Evolutionary conservation across 35 echinoderm and acorn worm genomes (phyloP).

Genomic region (Eucidaris tribuloides): DNA sequence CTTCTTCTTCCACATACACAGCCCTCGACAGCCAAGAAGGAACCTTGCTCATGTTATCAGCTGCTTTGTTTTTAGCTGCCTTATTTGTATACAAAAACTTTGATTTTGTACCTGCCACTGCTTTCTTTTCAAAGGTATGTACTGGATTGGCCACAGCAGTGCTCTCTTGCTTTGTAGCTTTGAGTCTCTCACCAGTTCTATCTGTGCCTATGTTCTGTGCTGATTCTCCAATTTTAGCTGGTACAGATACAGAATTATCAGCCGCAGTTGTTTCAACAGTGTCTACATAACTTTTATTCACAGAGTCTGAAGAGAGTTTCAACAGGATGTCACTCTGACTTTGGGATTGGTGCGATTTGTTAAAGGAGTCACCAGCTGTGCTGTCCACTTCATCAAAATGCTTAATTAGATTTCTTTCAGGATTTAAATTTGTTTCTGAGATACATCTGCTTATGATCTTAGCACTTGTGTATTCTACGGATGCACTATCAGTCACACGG

Average conservation of each 20-base stretch:
- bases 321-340: no score
- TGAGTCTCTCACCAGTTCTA: no score
- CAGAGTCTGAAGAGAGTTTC: no score
- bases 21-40: slow-evolving; percentile 24
- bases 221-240: no score
- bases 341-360: no score
- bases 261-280: not conserved
- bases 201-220: no score
- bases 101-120: not conserved
- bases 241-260: no score
- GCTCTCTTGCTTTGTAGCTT: no score
- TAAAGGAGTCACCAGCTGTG: not conserved
- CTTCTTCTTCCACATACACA: slow-evolving; percentile 38
- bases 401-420: not conserved
- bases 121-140: slow-evolving; percentile 10
- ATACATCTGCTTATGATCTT: not conserved
- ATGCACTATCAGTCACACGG: slow-evolving; percentile 41
- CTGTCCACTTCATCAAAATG: not conserved
- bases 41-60: not conserved
- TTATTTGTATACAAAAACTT: slow-evolving; percentile 56
- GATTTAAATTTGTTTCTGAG: not conserved
- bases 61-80: not conserved
- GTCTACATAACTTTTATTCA: not conserved
- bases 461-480: not conserved
- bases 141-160: no score